Evolutionary conservation across 2,113 vertebrate species (phyloP), one percentile per base, ranked within the genome.

Genomic region (Rhea americana): DNA sequence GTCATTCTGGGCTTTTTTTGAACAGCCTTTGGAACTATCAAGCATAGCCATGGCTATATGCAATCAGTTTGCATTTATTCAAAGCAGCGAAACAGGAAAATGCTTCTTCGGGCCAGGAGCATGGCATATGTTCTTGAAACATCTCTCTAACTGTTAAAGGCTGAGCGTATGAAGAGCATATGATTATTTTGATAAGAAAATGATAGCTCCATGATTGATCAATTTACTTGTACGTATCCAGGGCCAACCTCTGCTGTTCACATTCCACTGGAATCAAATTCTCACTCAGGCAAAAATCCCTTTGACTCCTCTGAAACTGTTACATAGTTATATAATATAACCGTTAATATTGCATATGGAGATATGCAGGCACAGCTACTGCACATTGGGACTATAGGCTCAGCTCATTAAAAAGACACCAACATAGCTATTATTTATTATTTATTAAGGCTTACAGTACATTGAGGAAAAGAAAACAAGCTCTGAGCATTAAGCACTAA

Each of bases 321-420:
- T 80, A 28, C 5, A 45, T 4, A 2, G 67, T 95, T 96, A 89
- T 43, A n/a, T 90, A 94, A 96, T 14, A 55, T 6, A 83, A 15
- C n/a, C 47, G 93, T 94, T 90, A 95, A 94, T 72, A 87, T 15
- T 90, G 75, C 77, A 93, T 47, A 47, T 16, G 22, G 68, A 83
- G 67, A 93, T 59, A 82, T 62, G 43, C 81, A 74, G 56, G 87
- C 56, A 84, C 66, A 89, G 87, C 68, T 63, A 62, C 45, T 35
- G 68, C 74, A 76, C 67, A 13, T 18, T 83, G 81, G 93, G 58
- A 70, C 76, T 82, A 89, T 32, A 81, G 58, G 67, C 82, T 90
- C 73, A 51, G 72, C 45, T 93, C 77, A 82, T n/a, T 91, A 77
- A 82, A 83, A 35, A 92, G 59, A 92, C 62, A 84, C 25, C 63